Conservation (phyloP, 2,113 vertebrate genomes). For the Hucho hucho region DNA sequence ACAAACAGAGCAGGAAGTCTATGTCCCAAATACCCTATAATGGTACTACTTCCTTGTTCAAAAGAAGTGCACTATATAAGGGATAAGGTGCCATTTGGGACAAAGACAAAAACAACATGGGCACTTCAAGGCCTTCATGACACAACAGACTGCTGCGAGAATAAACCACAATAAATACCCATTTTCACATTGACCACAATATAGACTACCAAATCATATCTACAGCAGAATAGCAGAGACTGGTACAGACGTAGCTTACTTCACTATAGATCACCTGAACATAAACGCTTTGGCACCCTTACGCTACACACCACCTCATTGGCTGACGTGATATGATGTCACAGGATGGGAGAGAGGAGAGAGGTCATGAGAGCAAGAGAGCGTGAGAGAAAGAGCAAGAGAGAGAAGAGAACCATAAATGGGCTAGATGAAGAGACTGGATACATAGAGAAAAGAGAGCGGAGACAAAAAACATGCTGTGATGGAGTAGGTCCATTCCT, state of each 20-base stretch:
- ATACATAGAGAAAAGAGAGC: too few species aligned
- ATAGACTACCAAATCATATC: conserved; percentile 82
- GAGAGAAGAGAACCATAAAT: background rate
- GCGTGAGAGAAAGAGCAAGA: background rate
- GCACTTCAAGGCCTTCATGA: background rate
- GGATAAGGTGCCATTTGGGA: too few species aligned
- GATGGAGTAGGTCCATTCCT: too few species aligned
- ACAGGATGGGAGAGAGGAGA: background rate
- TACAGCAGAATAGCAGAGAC: conserved; percentile 78
- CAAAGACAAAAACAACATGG: background rate
- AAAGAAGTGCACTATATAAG: too few species aligned
- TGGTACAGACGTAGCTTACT: conserved; percentile 59
- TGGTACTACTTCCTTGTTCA: too few species aligned
- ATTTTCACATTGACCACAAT: conserved; percentile 80
- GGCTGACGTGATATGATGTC: background rate
- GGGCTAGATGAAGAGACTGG: too few species aligned
- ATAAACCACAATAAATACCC: conserved; percentile 89
- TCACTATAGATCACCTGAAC: conserved; percentile 65
- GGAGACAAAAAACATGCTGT: too few species aligned
- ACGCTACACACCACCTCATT: background rate
- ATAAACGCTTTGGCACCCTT: conserved; percentile 76
- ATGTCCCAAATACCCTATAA: too few species aligned
- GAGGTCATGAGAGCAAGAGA: background rate
- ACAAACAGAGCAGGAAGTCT: background rate
- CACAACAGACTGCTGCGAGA: conserved; percentile 80